These are phyloP conservation scores for Cossypha polioptera DNA, from an alignment of 2,797 vertebrate species.

Conservation along the genomic window DNA sequence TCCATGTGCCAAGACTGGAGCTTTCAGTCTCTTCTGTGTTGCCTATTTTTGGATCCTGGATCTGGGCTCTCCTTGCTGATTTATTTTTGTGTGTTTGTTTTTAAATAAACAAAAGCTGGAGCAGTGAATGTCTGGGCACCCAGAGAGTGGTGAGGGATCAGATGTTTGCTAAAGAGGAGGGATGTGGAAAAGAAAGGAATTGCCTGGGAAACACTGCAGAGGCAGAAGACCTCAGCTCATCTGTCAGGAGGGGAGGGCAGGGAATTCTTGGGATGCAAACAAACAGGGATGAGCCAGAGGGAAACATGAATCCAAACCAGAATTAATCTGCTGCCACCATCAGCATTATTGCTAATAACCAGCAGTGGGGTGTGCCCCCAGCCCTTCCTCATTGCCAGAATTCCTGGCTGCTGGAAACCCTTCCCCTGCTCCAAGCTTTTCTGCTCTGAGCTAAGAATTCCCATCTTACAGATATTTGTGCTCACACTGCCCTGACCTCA, in stretches of 20 bases:
- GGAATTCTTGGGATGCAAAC: background rate
- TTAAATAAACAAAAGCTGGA: slow-evolving; percentile 29
- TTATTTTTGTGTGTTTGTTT: background rate
- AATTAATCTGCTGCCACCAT: background rate
- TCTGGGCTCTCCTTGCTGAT: background rate
- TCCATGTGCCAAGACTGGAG: background rate
- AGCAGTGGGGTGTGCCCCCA: background rate
- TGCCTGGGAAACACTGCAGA: background rate
- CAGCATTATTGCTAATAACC: background rate
- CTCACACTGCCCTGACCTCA: background rate
- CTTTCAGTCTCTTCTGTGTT: background rate
- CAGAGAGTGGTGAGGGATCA: background rate
- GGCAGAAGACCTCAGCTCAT: background rate
- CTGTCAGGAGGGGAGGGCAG: background rate
- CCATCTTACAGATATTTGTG: background rate
- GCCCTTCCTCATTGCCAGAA: background rate
- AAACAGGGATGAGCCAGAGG: too few relatives aligned
- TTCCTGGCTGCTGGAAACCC: background rate
- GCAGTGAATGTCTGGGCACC: background rate
- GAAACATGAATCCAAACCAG: background rate
- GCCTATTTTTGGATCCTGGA: slow-evolving; percentile 23
- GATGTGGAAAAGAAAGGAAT: background rate
- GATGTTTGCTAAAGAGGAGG: background rate
- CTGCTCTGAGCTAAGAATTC: fast-evolving
- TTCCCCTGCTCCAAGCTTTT: background rate